Base-by-base conservation (phyloP, 2,888 invertebrate genomes). In the Zaprionus obscuricornis region DNA sequence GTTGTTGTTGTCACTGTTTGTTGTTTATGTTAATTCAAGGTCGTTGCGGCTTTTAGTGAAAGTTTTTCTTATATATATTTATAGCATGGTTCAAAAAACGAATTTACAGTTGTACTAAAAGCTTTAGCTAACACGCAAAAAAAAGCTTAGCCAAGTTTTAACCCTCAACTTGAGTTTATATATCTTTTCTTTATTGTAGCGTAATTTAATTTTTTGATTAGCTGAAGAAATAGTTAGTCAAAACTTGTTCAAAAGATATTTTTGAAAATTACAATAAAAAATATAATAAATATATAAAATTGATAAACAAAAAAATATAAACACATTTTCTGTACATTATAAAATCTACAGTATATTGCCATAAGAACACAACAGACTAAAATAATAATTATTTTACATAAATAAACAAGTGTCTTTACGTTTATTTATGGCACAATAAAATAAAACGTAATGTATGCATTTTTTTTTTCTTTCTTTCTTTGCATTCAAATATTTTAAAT, bases 11-110 rank as follows among this genome's bases (percentile, higher is more conserved):
- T 40, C 13, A 24, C 13, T 13, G 17, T 10, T 39, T 10, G 6
- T 33, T 36, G 17, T 18, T 11, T 42, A 22, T 39, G 31, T 49
- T 46, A 14, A 2, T 17, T 82, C 82, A 79, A 79, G 78, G 85
- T 70, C 85, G 45, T 57, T 54, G 51, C 46, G 43, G 14, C 37
- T 0, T 0, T 10, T 27, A 10, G 7, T 24, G 2, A 7, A 60
- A 51, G 36, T 14, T 47, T 29, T 11, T 39, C 24, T 33, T 2
- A 2, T 1, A 43, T 4, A 4, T 7, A 22, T 5, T 22, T 5
- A 7, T 22, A 7, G 22, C 7, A 4, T 5, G 22, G 5, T 4
- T 4, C 4, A 4, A 22, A 4, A 22, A 7, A 22, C 22, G 4
- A 4, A 22, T 5, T 4, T 22, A 22, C 22, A 4, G 7, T 5